Evolutionary conservation across 2,888 invertebrate species (phyloP), one percentile per base, ranked within the genome.

Genomic region (Willowsia nigromaculata): DNA sequence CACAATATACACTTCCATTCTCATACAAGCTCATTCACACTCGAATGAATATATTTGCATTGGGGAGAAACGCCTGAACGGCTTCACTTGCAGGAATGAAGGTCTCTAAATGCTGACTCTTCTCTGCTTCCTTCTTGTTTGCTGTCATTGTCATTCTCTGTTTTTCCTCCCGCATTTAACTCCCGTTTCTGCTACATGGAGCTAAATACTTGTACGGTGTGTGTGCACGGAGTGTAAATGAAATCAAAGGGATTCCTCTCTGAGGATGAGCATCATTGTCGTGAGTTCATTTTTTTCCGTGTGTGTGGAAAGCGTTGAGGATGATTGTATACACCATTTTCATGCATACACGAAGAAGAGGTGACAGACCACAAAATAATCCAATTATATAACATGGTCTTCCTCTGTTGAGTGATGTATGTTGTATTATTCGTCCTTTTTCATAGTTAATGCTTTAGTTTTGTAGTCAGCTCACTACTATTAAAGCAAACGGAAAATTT

Each of bases 341-440:
- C 15, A 65, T n/a, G 62, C 62, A 33, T 15, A 71, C 71, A 43
- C 5, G 30, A 76, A 25, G 50, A 27, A 11, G 76, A 88, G 82
- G 88, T 82, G 88, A 82, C 82, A 88, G 50, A 88, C 88, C 88
- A 59, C 88, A 82, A 88, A 88, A 76, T 88, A 88, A 88, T 88
- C 88, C 88, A 88, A 88, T 88, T 88, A 88, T 40, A 85, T 47
- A 74, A 56, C 27, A 27, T n/a, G 7, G 18, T 1, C 1, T 7
- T 11, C 5, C 18, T 6, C 1, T 13, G 11, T 3, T 13, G 43
- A 1, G 13, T 43, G 11, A 53, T n/a, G n/a, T n/a, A n/a, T n/a
- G n/a, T n/a, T n/a, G n/a, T n/a, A n/a, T n/a, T n/a, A n/a, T n/a
- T n/a, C n/a, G n/a, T n/a, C n/a, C n/a, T n/a, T n/a, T n/a, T n/a